Percentiles rank a stretch among this genome's conserved stretches.
These are phyloP conservation scores for Danio choprae DNA, from an alignment of 2,797 vertebrate species.

Conservation along the genomic window DNA sequence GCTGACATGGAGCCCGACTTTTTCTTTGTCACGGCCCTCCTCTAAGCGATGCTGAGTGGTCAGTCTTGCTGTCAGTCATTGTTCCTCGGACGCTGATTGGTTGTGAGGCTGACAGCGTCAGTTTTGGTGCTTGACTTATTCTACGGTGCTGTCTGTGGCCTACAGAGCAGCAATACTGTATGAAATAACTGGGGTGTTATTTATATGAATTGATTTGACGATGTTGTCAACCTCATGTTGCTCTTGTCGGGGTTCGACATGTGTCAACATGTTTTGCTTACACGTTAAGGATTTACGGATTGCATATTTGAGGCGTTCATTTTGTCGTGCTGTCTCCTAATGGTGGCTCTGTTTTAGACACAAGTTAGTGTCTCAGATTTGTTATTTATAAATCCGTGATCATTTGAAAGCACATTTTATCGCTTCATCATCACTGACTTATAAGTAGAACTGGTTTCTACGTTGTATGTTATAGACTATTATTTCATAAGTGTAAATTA, in stretches of 20 bases:
- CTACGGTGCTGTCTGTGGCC: constrained; percentile 75
- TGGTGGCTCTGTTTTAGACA: constrained; percentile 27
- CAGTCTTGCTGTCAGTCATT: constrained; percentile 62
- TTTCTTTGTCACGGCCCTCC: constrained; percentile 70
- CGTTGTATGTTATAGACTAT: neutral
- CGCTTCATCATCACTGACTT: constrained; percentile 10
- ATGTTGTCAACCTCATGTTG: neutral
- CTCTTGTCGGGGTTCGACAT: neutral
- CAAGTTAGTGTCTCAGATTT: neutral
- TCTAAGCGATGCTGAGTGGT: constrained; percentile 67
- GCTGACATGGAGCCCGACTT: constrained; percentile 76
- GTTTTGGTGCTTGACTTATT: constrained; percentile 71
- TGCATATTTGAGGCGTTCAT: constrained; percentile 3
- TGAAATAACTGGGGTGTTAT: constrained; percentile 28
- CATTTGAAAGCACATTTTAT: neutral
- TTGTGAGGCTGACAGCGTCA: constrained; percentile 73
- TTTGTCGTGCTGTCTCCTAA: constrained; percentile 25
- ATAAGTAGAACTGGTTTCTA: neutral
- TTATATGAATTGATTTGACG: neutral
- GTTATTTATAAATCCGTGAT: neutral
- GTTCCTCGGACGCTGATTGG: constrained; percentile 71
- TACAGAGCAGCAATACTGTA: constrained; percentile 54
- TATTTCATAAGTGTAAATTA: neutral
- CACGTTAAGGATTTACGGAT: constrained; percentile 4
- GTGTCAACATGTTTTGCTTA: constrained; percentile 4